Percentiles rank a stretch among this genome's conserved stretches.
Conservation (phyloP, 2,888 invertebrate species). For the Cosmopolites sordidus region DNA sequence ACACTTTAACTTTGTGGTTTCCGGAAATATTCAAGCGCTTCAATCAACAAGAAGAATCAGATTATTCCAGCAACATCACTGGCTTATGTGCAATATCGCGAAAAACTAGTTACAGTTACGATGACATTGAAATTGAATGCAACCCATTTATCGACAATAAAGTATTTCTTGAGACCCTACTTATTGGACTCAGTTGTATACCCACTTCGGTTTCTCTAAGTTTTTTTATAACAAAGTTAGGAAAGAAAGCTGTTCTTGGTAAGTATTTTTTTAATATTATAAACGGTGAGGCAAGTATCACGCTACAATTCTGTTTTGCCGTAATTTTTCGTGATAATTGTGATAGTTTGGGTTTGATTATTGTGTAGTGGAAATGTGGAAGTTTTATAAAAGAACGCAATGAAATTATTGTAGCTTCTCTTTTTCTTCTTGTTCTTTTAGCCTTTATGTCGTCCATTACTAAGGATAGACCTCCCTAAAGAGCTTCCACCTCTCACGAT, state of each 20-base stretch:
- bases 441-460: too few species aligned
- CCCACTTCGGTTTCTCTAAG: slow-evolving; percentile 57
- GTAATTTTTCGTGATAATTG: too few species aligned
- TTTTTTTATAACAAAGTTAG: slow-evolving; percentile 55
- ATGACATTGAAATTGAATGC: slow-evolving; percentile 29
- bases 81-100: slow-evolving; percentile 56
- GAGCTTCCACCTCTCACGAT: too few species aligned
- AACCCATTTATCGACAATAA: slow-evolving; percentile 48
- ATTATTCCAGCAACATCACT: slow-evolving; percentile 48
- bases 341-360: too few species aligned
- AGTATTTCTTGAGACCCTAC: slow-evolving; percentile 55
- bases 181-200: slow-evolving; percentile 57
- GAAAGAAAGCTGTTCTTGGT: slow-evolving; percentile 58
- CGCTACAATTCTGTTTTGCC: not conserved
- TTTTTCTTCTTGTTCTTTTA: too few species aligned
- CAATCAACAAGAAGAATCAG: slow-evolving; percentile 52
- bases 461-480: too few species aligned
- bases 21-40: slow-evolving; percentile 64
- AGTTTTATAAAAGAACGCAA: too few species aligned
- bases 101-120: not conserved
- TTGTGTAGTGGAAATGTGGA: too few species aligned
- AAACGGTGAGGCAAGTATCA: too few species aligned
- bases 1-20: slow-evolving; percentile 66
- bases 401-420: too few species aligned
- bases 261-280: slow-evolving; percentile 35